Percentiles rank a stretch among this genome's conserved stretches.
These are phyloP conservation scores for Sinosuthora webbiana DNA, from an alignment of 2,113 vertebrate genomes.

Conservation along the genomic window DNA sequence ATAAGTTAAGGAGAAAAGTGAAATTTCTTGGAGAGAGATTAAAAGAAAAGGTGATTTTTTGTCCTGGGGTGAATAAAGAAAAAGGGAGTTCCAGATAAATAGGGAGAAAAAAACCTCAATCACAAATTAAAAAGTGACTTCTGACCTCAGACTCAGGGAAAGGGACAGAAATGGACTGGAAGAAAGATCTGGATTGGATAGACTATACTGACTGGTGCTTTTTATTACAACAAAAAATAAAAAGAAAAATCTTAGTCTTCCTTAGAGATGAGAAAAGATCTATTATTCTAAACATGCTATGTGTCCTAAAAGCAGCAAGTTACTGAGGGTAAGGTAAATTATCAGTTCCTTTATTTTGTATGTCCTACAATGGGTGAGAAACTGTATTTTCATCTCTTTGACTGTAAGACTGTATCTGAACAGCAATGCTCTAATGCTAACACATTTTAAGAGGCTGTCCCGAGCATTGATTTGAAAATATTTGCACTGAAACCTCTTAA, in stretches of 20 bases:
- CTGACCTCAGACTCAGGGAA: not conserved
- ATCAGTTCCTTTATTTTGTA: not conserved
- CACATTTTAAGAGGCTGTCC: not conserved
- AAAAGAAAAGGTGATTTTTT: slow-evolving; percentile 15
- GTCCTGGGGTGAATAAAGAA: slow-evolving; percentile 8
- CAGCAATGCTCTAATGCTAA: not conserved
- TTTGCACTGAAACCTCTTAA: slow-evolving; percentile 4
- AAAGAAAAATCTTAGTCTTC: not conserved
- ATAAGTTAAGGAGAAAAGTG: slow-evolving; percentile 35
- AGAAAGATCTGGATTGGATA: not conserved
- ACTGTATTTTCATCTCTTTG: slow-evolving; percentile 13
- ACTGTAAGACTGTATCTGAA: not conserved
- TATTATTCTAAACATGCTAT: not conserved
- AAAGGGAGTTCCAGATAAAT: not conserved
- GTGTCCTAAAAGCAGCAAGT: not conserved
- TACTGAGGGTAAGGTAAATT: not conserved
- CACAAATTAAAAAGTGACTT: slow-evolving; percentile 17
- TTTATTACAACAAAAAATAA: not conserved
- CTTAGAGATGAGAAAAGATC: not conserved
- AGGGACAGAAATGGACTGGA: not conserved
- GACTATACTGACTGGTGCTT: not conserved
- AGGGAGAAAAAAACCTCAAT: not conserved
- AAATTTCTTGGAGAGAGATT: slow-evolving; percentile 6
- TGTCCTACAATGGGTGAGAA: not conserved
- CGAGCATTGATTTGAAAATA: not conserved